Evolutionary conservation across 2,113 vertebrate species (phyloP), one percentile per base, ranked within the genome.

Genomic region (Climacteris rufus): DNA sequence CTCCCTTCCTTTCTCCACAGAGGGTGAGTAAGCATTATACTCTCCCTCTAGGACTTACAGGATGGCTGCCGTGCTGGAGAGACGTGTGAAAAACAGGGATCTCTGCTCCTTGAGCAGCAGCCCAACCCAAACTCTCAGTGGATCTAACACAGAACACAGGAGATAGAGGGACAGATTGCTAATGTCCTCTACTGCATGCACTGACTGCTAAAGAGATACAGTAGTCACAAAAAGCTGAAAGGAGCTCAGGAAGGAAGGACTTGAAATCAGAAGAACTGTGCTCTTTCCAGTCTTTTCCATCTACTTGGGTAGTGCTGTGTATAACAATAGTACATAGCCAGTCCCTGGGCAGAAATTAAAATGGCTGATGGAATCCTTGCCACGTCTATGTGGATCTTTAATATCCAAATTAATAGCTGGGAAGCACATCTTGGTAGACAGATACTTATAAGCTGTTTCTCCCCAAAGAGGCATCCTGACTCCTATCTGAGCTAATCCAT

Each of bases 371-470:
- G 40, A 83, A 87, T 63, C 77, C 52, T 15, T 84, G 74, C 66
- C 85, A 87, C 18, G 45, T 61, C 56, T 65, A 2, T 30, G 42
- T 56, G 54, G 25, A 56, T 83, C 37, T 91, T 87, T 74, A 91
- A 84, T 74, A 69, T 33, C 13, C 56, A 83, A 20, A 87, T 87
- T 87, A 89, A 89, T 80, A 89, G 59, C 77, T 87, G 70, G 45
- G 56, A 94, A 94, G 50, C 13, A 31, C 84, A 81, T 92, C 54
- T 87, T 77, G 60, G n/a, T 78, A 82, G 74, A 39, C 40, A 74
- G 64, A 44, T 87, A 74, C 14, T 82, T 65, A 87, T 78, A 90
- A 81, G 6, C 74, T 84, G n/a, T 52, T 69, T 92, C 54, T 84
- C 74, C 83, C 88, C 37, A 65, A 80, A 94, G 64, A 91, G 50